Evolutionary conservation across 2,888 invertebrate genomes (phyloP), one percentile per base, ranked within the genome.

Genomic region (Philereme transversata): DNA sequence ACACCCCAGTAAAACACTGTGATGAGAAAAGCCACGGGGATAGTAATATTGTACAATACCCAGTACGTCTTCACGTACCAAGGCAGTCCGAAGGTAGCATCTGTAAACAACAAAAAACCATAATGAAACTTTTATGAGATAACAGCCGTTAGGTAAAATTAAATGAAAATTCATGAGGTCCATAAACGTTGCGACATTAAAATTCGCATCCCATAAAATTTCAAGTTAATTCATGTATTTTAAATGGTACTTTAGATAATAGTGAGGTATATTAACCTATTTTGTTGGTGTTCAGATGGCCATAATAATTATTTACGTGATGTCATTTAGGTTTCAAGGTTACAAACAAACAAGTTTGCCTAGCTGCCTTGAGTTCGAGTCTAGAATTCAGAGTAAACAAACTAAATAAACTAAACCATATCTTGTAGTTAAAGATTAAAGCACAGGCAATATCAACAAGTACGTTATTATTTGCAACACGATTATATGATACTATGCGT

Each of bases 1-100:
- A 93, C 72, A 9, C 86, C 81, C 92, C 92, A 93, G 78, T 93
- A 93, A 78, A 93, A 92, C 5, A 89, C 81, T 4, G 92, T 88
- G 74, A 93, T 85, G 70, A 92, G 89, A 73, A 93, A 91, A 5
- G 93, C 85, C 44, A 91, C 84, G 4, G 92, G 90, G 10, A 92
- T 83, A 0, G 92, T 83, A 58, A 90, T 86, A 73, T 93, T 93
- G 86, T 91, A 93, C 61, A 92, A 78, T 48, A 91, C 82, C 92
- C 92, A 92, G 74, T 92, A 93, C 11, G 81, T 80, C 69, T 87
- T 88, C 66, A 90, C 87, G 75, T 86, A 89, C 90, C 90, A 90
- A 43, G 91, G 89, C 53, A 92, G 76, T 33, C 87, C 84, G 52
- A 83, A 83, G 4, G 87, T 84, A 34, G 85, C 82, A 68, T 91